Conservation (phyloP, 1,140 invertebrate genomes). For the Harlomillsia oculata region DNA sequence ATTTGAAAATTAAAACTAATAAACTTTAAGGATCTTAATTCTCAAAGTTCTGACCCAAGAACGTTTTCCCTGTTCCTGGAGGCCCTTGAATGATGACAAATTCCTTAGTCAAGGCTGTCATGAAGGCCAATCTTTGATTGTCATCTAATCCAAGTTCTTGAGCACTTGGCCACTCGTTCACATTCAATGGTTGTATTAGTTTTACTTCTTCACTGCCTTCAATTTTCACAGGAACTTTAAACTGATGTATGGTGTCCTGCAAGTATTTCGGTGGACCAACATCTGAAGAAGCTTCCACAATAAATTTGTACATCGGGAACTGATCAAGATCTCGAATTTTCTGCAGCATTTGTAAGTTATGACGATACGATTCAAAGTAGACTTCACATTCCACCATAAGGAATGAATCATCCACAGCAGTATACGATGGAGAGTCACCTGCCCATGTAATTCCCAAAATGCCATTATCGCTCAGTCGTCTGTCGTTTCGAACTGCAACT, state of each 20-base stretch:
- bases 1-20: neutral
- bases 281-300: slow-evolving; percentile 41
- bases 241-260: neutral
- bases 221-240: neutral
- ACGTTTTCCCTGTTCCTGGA: slow-evolving; percentile 50
- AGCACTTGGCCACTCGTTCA: slow-evolving; percentile 39
- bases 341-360: slow-evolving; percentile 50
- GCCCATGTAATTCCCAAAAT: slow-evolving; percentile 21
- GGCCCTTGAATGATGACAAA: slow-evolving; percentile 58
- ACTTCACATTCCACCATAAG: slow-evolving; percentile 57
- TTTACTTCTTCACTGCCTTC: slow-evolving; percentile 9
- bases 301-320: slow-evolving; percentile 56
- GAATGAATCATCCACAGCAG: slow-evolving; percentile 40
- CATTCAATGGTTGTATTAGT: slow-evolving; percentile 4
- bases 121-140: slow-evolving; percentile 50
- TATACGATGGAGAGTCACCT: neutral
- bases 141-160: slow-evolving; percentile 46
- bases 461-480: slow-evolving; percentile 14
- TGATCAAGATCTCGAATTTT: slow-evolving; percentile 43
- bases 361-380: slow-evolving; percentile 57
- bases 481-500: slow-evolving; percentile 4
- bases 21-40: neutral
- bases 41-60: neutral
- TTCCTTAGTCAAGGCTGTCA: slow-evolving; percentile 50
- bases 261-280: slow-evolving; percentile 39